Evolutionary conservation across 2,888 invertebrate species (phyloP).

Genomic region (Anodontia alba): DNA sequence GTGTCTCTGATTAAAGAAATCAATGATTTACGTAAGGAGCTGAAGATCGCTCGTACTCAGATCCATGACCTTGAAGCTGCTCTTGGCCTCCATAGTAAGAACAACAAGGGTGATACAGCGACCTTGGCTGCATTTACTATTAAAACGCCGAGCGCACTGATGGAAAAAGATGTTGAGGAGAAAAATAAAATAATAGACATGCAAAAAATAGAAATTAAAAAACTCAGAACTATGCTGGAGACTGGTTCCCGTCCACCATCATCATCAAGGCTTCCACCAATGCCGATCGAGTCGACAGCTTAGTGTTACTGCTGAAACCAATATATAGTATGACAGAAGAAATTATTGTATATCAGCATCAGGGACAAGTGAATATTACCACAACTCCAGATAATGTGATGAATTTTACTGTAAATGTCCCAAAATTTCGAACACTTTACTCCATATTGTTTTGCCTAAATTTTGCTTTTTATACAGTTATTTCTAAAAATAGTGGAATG

Average conservation of each 20-base stretch:
- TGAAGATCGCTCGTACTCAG: constrained; percentile 89
- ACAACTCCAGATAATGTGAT: too few relatives aligned
- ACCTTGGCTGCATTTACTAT: constrained; percentile 72
- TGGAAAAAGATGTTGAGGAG: constrained; percentile 88
- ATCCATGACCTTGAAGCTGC: constrained; percentile 90
- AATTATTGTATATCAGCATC: too few relatives aligned
- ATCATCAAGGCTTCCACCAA: constrained; percentile 70
- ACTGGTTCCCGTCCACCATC: constrained; percentile 71
- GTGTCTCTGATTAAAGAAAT: constrained; percentile 91
- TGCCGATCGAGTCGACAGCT: constrained; percentile 41
- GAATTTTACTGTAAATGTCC: too few relatives aligned
- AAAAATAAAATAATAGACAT: constrained; percentile 85
- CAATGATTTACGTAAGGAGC: constrained; percentile 90
- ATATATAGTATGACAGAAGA: too few relatives aligned
- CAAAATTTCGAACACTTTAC: too few relatives aligned
- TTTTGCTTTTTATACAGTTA: too few relatives aligned
- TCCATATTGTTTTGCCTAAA: too few relatives aligned
- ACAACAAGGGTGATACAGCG: constrained; percentile 73
- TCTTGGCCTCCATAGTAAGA: constrained; percentile 83
- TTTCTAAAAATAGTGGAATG: too few relatives aligned
- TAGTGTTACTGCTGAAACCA: background rate
- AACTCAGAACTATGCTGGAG: constrained; percentile 81
- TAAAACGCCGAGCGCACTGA: constrained; percentile 85
- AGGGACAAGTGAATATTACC: too few relatives aligned
- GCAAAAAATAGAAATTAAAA: constrained; percentile 86